phyloP scores from a whole-genome alignment of 2,888 invertebrate genomes.

The Dione juno region DNA sequence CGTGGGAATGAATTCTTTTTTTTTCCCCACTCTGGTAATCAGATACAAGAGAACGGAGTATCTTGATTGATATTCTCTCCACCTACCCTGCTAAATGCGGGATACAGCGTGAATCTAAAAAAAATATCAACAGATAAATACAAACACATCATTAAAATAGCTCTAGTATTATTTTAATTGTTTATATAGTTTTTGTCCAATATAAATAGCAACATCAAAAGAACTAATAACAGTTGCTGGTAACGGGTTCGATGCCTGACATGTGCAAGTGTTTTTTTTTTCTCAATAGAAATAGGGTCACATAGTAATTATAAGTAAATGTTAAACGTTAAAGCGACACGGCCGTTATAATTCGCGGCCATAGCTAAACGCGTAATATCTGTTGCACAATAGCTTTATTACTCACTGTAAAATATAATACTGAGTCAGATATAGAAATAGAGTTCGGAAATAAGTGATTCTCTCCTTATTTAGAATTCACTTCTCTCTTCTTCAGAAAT shows the following conservation, averaged over 20 bases:
- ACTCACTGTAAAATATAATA: conserved; percentile 21
- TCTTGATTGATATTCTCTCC: no score
- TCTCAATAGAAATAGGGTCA: conserved; percentile 22
- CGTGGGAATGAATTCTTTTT: not conserved
- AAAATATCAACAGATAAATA: no score
- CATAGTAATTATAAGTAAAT: conserved; percentile 28
- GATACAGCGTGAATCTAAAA: no score
- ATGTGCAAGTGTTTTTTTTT: not conserved
- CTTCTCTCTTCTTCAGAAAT: no score
- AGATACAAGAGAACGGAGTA: no score
- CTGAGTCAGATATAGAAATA: conserved; percentile 35
- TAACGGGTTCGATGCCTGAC: conserved; percentile 7
- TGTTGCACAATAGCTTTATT: conserved; percentile 38
- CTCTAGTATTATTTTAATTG: not conserved
- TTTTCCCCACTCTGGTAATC: not conserved
- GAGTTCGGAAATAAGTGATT: no score
- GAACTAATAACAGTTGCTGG: not conserved
- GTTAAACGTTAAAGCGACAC: conserved; percentile 24
- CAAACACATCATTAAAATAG: not conserved
- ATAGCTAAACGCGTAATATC: conserved; percentile 37
- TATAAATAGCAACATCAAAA: not conserved
- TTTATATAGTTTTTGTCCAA: not conserved
- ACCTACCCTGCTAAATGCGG: no score
- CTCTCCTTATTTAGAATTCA: no score
- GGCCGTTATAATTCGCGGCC: conserved; percentile 37